phyloP scores from a whole-genome alignment of 2,113 vertebrate genomes.

The Festucalex cinctus region DNA sequence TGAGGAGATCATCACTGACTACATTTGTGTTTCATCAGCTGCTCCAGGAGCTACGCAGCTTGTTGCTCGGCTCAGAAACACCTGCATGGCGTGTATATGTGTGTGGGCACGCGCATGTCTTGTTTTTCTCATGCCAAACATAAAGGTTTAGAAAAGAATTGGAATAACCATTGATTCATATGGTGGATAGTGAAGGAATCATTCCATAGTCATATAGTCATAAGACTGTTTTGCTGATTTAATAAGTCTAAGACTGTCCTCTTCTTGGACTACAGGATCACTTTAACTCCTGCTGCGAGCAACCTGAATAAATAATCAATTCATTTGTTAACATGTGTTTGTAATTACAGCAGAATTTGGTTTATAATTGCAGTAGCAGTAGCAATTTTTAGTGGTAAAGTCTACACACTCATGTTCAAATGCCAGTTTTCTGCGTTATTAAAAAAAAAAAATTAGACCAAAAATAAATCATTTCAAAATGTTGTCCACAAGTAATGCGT shows the following conservation, averaged over 20 bases:
- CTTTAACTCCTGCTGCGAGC: not conserved
- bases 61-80: conserved; percentile 56
- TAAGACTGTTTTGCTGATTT: not conserved
- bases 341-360: not conserved
- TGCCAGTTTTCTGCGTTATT: too few species aligned
- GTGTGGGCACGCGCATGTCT: not conserved
- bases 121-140: not conserved
- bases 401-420: too few species aligned
- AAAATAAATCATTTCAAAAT: too few species aligned
- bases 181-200: not conserved
- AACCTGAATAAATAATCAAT: not conserved
- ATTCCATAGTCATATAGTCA: not conserved
- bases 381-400: not conserved
- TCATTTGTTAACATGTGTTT: not conserved
- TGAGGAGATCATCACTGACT: conserved; percentile 41
- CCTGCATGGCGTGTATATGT: conserved; percentile 52
- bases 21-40: conserved; percentile 67
- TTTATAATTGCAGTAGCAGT: not conserved
- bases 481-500: too few species aligned
- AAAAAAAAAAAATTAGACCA: too few species aligned
- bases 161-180: not conserved
- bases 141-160: not conserved
- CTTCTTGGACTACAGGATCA: not conserved
- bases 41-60: conserved; percentile 44
- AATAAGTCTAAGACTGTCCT: too few species aligned